Evolutionary conservation across 2,113 vertebrate species (phyloP).

Genomic region (Felis catus): DNA sequence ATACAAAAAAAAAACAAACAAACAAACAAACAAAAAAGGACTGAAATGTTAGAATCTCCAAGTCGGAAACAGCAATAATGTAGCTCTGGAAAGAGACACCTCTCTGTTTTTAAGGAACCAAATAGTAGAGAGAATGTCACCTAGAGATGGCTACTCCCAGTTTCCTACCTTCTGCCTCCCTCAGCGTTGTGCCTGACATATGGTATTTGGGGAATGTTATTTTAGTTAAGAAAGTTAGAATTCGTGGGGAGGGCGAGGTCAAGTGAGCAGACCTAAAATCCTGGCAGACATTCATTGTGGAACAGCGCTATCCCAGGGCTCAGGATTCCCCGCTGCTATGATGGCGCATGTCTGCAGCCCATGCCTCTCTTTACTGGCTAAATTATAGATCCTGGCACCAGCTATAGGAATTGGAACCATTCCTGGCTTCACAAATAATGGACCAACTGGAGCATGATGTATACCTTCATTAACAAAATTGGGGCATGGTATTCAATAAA

Average conservation of each 20-base stretch:
- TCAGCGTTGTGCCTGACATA: not conserved
- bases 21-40: not conserved
- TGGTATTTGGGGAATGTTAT: not conserved
- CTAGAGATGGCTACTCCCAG: not conserved
- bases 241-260: not conserved
- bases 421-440: slow-evolving; percentile 59
- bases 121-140: not conserved
- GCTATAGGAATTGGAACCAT: slow-evolving; percentile 19
- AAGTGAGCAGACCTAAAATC: not conserved
- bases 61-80: not conserved
- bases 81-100: not conserved
- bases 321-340: not conserved
- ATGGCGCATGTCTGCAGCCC: not conserved
- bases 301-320: not conserved
- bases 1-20: not conserved
- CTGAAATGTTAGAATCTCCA: not conserved
- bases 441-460: slow-evolving; percentile 14
- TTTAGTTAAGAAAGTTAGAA: not conserved
- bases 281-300: not conserved
- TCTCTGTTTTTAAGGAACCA: not conserved
- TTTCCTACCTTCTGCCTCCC: not conserved
- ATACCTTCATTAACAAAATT: slow-evolving; percentile 69
- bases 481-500: slow-evolving; percentile 29
- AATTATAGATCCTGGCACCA: slow-evolving; percentile 24
- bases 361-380: not conserved